Base-by-base conservation (phyloP, 2,113 vertebrate species). In the Neoarius graeffei region DNA sequence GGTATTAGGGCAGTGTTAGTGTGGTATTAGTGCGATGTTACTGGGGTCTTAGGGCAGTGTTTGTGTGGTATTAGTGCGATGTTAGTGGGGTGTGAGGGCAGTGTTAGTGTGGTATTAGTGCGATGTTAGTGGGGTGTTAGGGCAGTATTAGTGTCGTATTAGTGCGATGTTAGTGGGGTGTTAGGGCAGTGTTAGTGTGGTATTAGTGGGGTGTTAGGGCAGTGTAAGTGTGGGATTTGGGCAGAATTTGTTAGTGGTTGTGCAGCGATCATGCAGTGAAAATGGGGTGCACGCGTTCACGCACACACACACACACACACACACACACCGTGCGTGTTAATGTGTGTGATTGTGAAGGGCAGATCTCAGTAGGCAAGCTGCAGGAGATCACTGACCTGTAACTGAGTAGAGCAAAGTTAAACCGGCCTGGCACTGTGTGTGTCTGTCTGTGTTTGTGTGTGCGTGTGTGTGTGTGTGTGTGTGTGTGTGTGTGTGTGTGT, bases 381-480 rank as follows among this genome's bases (percentile, higher is more conserved):
- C 73, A 62, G 54, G 79, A 82, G 86, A 82, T 87, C 79, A 82
- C 79, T 87, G 86, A 82, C 86, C 86, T 87, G 79, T 87, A 69
- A 82, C 77, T 56, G 79, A 56, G 52, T 74, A 85, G 67, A 86
- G 57, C 71, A 82, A 69, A 50, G 42, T 50, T 79, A 86, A 62
- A 56, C 52, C 42, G 15, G n/a, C 52, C 79, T 87, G 79, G 52
- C 86, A 50, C 76, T 27, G 59, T 66, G 50, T 66, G 64, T 23
- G 67, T 42, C 48, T 84, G 30, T 30, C 1, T 79, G 60, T 81
- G 7, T 69, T 50, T 66, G 30, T 81, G 85, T 67, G 30, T 30
- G 30, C 66, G 60, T 81, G 7, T 69, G 60, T 66, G 30, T 81
- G 85, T 67, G 76, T 42, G 42, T 62, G 64, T 52, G 54, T 83